Evolutionary conservation across 2,113 vertebrate species (phyloP).

Genomic region (Trematocara macrostoma): DNA sequence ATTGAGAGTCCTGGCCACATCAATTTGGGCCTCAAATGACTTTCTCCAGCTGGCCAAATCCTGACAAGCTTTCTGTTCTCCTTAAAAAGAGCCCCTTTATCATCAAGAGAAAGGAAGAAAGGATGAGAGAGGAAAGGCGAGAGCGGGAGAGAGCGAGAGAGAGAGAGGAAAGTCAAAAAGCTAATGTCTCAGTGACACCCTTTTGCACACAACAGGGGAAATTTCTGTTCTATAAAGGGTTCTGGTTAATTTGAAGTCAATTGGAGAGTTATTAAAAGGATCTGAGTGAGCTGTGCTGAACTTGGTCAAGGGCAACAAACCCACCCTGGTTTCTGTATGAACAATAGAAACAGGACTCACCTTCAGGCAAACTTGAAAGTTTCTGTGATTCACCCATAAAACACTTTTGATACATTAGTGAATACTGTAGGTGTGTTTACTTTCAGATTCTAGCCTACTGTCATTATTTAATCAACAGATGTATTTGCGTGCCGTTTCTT

Average conservation of each 20-base stretch:
- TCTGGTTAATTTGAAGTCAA: constrained; percentile 77
- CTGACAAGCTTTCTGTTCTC: constrained; percentile 69
- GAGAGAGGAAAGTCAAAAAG: constrained; percentile 57
- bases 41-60: constrained; percentile 69
- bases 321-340: constrained; percentile 41
- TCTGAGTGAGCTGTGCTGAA: constrained; percentile 69
- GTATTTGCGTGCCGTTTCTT: not conserved
- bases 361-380: constrained; percentile 54
- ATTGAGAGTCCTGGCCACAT: constrained; percentile 59
- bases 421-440: not conserved
- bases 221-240: constrained; percentile 75
- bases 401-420: not conserved
- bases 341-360: constrained; percentile 27
- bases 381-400: not conserved
- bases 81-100: constrained; percentile 65
- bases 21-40: constrained; percentile 69
- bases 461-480: not conserved
- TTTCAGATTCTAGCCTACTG: not conserved
- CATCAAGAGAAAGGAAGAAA: constrained; percentile 58
- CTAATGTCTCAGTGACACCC: constrained; percentile 70
- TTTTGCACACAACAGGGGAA: constrained; percentile 69
- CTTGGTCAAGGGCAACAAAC: constrained; percentile 75
- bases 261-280: constrained; percentile 78
- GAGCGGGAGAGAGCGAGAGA: not conserved
- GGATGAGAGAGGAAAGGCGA: constrained; percentile 29